Base-by-base conservation (phyloP, 1,140 invertebrate species). In the Drosophila sp. region DNA sequence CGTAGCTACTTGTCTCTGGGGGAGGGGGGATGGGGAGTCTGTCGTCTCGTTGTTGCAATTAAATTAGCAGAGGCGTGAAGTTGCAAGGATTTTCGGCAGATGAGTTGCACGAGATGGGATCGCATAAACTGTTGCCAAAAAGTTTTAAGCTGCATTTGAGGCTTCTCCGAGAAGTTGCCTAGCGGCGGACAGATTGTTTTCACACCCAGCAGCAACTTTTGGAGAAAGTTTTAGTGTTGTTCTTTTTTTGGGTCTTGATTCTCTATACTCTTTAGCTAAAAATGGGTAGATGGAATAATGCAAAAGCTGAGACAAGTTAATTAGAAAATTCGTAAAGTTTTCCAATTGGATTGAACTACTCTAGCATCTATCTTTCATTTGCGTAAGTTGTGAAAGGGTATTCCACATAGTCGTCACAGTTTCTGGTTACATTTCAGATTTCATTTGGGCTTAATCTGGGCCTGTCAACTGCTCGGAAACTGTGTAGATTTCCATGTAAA, bases 101-200 rank as follows among this genome's bases (percentile, higher is more conserved):
- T 11, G 17, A 25, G 32, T 6, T 29, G 60, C 2, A 58, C 3
- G 32, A 35, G 32, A n/a, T 1, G 1, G 54, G 25, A 6, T 27
- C 44, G 11, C 27, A 71, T 83, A 87, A 86, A 70, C 70, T 83
- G 83, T 86, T 86, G 72, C 83, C 83, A 79, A 86, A 86, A 86
- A 86, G 76, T 86, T 86, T 83, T 86, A 87, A 86, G 83, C 83
- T 86, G 79, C 84, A 65, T 85, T 81, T 62, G 78, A 81, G 78
- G 68, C 57, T 75, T 66, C 30, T 38, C 55, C 0, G 44, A 55
- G 54, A 63, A 67, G 70, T 74, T 70, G 71, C 41, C 56, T 61
- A 60, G 58, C 30, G 61, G 57, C 30, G 61, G 57, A 41, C 60
- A 62, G 60, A 62, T 63, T 70, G 81, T 66, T 75, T 85, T 85